phyloP scores from a whole-genome alignment of 2,888 invertebrate genomes.

The Macrostomum cliftonense region DNA sequence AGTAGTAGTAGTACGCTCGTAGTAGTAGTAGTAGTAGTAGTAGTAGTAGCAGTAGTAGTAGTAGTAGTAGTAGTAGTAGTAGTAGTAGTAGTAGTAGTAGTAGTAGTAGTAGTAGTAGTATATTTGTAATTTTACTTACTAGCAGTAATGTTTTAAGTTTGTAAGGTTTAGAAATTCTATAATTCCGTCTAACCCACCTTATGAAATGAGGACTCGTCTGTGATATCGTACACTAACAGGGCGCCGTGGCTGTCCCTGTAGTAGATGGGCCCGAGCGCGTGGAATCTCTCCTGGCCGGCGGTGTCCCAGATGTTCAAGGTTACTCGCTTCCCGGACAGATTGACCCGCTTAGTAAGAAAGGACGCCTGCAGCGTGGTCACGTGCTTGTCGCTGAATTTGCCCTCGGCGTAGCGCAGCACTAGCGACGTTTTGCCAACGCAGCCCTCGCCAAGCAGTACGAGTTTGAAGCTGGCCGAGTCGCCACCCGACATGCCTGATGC shows the following conservation, averaged over 20 bases:
- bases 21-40: too few relatives aligned
- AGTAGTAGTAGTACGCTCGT: too few relatives aligned
- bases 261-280: slow-evolving; percentile 90
- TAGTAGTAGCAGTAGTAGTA: too few relatives aligned
- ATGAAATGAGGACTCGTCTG: slow-evolving; percentile 81
- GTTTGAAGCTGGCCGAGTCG: slow-evolving; percentile 50
- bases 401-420: slow-evolving; percentile 79
- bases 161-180: too few relatives aligned
- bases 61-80: too few relatives aligned
- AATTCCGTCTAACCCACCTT: slow-evolving; percentile 29
- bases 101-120: too few relatives aligned
- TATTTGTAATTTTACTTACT: too few relatives aligned
- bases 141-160: too few relatives aligned
- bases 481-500: too few relatives aligned
- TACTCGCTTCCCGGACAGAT: slow-evolving; percentile 65
- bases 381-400: slow-evolving; percentile 78
- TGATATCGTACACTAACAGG: slow-evolving; percentile 87
- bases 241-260: slow-evolving; percentile 93
- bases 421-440: slow-evolving; percentile 95
- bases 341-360: slow-evolving; percentile 77
- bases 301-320: slow-evolving; percentile 55
- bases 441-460: slow-evolving; percentile 87
- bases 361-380: slow-evolving; percentile 81
- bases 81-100: too few relatives aligned
- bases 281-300: slow-evolving; percentile 88